Evolutionary conservation across 2,797 vertebrate genomes (phyloP), one percentile per base, ranked within the genome.

Genomic region (Myotis vivesi): DNA sequence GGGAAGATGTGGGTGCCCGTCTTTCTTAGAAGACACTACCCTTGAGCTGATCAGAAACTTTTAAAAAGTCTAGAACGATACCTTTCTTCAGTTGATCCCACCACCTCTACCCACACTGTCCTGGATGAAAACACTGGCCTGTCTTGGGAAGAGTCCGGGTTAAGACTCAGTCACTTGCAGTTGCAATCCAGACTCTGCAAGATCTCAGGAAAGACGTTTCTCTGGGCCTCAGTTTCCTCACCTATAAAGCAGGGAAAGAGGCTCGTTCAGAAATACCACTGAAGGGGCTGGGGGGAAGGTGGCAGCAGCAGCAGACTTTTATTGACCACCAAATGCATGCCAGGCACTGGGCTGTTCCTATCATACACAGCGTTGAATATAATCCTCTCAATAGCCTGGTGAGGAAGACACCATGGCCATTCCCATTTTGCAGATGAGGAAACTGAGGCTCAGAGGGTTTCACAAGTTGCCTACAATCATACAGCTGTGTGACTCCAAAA

Each of bases 301-400:
- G 44, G 66, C 28, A 23, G 57, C 12, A 3, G 36, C 44, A 7
- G 20, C 30, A 30, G 64, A 25, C 11, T 9, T n/a, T 12, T 57
- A 22, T 3, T 30, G 59, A 44, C 68, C 8, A 1, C 22, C 25
- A 10, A 59, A 9, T 6, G 8, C 1, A 0, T 1, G 41, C 46
- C 30, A 30, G 68, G 36, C 69, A 7, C 17, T 0, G 2, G 41
- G 62, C n/a, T 10, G 16, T 0, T 3, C 23, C 33, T 9, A 3
- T 8, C 4, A 13, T 2, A 33, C 12, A 12, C 41, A 19, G 13
- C 0, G 5, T 6, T 8, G 2, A 16, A 3, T 2, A 8, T 1
- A 7, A 51, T 3, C n/a, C 41, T 88, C 83, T 72, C 33, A 9
- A 49, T 10, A 49, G 55, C 11, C 22, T 12, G 6, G 51, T 28